Percentiles rank a stretch among this genome's conserved stretches.
These are phyloP conservation scores for Loxodonta africana DNA, from an alignment of 2,113 vertebrate species.

Conservation along the genomic window DNA sequence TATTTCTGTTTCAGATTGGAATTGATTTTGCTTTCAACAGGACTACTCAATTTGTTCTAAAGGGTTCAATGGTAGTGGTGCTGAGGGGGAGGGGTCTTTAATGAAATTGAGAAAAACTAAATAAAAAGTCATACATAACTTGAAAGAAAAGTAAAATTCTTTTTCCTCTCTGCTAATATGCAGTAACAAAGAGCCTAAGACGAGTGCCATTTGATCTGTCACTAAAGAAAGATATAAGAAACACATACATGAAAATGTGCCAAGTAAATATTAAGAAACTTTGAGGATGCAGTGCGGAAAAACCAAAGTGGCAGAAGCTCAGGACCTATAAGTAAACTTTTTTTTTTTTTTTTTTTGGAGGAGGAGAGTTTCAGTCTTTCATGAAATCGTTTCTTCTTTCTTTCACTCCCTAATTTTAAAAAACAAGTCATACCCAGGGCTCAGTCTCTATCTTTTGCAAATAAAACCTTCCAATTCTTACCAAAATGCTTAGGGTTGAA, in stretches of 20 bases:
- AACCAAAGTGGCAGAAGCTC: background rate
- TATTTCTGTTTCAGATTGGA: constrained; percentile 67
- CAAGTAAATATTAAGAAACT: background rate
- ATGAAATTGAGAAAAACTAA: constrained; percentile 43
- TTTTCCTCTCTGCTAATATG: background rate
- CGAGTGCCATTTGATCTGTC: background rate
- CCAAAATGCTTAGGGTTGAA: background rate
- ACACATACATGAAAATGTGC: background rate
- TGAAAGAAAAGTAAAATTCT: background rate
- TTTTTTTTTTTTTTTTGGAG: background rate
- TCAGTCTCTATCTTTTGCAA: background rate
- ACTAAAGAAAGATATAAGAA: background rate
- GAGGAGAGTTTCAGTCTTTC: background rate
- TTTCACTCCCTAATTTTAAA: constrained; percentile 10
- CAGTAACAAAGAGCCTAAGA: background rate
- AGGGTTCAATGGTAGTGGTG: background rate
- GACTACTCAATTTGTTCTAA: constrained; percentile 59
- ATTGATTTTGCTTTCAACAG: constrained; percentile 70
- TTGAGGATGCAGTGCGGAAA: background rate
- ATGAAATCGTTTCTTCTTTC: background rate
- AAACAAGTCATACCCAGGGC: background rate
- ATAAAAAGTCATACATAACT: constrained; percentile 25
- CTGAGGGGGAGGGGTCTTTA: background rate
- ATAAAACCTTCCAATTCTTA: background rate
- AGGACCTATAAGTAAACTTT: background rate